These are phyloP conservation scores for Pipistrellus kuhlii DNA, from an alignment of 2,797 vertebrate species.

Conservation along the genomic window DNA sequence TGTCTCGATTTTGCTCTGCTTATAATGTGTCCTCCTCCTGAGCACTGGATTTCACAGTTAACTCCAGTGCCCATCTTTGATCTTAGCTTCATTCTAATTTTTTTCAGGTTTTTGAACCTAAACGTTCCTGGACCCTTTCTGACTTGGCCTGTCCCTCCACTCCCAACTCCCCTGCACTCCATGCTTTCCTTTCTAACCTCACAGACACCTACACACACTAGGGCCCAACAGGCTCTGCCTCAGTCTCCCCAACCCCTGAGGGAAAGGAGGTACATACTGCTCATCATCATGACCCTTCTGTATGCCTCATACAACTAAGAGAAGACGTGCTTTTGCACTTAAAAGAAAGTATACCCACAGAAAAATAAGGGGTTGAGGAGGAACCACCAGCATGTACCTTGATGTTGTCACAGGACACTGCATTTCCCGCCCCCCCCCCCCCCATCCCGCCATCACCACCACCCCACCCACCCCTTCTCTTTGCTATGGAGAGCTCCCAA, in stretches of 20 bases:
- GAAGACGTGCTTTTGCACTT: background rate
- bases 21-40: background rate
- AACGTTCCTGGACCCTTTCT: background rate
- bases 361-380: background rate
- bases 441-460: no score
- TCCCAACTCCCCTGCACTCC: background rate
- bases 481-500: background rate
- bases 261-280: accelerated
- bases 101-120: background rate
- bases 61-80: background rate
- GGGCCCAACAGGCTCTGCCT: background rate
- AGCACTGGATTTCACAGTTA: background rate
- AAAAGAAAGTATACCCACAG: background rate
- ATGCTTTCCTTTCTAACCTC: constrained; percentile 12
- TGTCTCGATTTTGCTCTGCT: background rate
- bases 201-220: background rate
- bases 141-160: background rate
- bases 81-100: background rate
- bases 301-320: background rate
- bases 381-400: background rate
- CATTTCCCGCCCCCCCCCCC: background rate
- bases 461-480: background rate
- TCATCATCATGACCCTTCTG: background rate
- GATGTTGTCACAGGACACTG: background rate
- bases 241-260: background rate